Evolutionary conservation across 2,888 invertebrate genomes (phyloP).

Genomic region (Phymatocera aterrima): DNA sequence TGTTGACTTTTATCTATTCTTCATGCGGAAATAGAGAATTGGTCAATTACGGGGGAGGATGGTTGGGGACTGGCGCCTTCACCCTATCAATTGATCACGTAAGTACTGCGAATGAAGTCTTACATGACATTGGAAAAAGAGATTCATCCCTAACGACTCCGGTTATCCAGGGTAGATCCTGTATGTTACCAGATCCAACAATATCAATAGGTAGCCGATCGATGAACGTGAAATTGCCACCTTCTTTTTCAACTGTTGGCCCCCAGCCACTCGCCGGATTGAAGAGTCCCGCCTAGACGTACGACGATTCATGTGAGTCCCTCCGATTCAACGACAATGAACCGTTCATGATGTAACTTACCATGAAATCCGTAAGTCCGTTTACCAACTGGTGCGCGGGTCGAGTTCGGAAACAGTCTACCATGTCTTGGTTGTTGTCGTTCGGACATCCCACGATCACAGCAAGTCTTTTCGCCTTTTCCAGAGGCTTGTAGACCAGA

Average conservation of each 20-base stretch:
- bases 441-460: constrained; percentile 79
- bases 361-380: constrained; percentile 77
- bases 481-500: constrained; percentile 75
- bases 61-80: too few relatives aligned
- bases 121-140: constrained; percentile 83
- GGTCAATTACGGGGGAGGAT: too few relatives aligned
- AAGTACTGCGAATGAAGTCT: constrained; percentile 45
- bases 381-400: constrained; percentile 79
- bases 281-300: constrained; percentile 78
- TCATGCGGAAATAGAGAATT: too few relatives aligned
- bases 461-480: constrained; percentile 80
- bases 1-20: too few relatives aligned
- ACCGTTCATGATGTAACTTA: constrained; percentile 61
- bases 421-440: constrained; percentile 75
- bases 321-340: too few relatives aligned
- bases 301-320: background rate
- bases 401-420: constrained; percentile 79
- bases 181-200: constrained; percentile 78
- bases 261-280: constrained; percentile 85
- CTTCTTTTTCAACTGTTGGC: constrained; percentile 81
- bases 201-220: constrained; percentile 81
- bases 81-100: too few relatives aligned
- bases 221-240: constrained; percentile 51
- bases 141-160: constrained; percentile 85
- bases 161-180: constrained; percentile 83